Percentiles rank a stretch among this genome's conserved stretches.
Conservation (phyloP, 2,113 vertebrate species). For the Chaetops frenatus region DNA sequence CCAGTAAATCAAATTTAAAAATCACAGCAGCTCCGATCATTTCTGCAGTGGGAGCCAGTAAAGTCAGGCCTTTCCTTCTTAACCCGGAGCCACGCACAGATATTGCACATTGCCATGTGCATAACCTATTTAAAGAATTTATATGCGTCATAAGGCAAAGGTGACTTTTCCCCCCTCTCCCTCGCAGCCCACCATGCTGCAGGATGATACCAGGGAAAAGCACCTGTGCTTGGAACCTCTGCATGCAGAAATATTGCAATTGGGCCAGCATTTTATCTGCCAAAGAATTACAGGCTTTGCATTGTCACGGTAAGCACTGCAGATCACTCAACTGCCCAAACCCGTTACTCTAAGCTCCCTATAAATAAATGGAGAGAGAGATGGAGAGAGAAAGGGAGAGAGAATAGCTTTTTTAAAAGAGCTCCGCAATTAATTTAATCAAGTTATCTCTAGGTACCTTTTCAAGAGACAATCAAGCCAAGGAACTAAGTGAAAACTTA, state of each 20-base stretch:
- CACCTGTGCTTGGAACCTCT: neutral
- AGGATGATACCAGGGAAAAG: neutral
- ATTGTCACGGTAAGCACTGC: neutral
- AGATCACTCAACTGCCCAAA: slow-evolving; percentile 39
- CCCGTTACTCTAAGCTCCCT: slow-evolving; percentile 27
- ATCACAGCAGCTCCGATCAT: neutral
- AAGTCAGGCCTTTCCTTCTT: slow-evolving; percentile 32
- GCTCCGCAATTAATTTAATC: slow-evolving; percentile 50
- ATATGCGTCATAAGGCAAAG: slow-evolving; percentile 28
- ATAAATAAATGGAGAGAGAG: slow-evolving; percentile 43
- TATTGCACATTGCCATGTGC: slow-evolving; percentile 41
- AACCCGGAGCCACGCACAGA: neutral
- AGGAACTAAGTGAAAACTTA: slow-evolving; percentile 40
- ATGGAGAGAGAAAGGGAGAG: neutral
- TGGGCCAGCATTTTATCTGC: neutral
- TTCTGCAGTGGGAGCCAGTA: slow-evolving; percentile 39
- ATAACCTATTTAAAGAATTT: slow-evolving; percentile 50
- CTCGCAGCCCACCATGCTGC: neutral
- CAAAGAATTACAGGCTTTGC: neutral
- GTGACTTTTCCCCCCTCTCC: slow-evolving; percentile 23
- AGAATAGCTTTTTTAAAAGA: slow-evolving; percentile 23
- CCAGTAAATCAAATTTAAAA: neutral
- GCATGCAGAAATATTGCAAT: neutral
- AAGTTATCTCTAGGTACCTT: slow-evolving; percentile 43
- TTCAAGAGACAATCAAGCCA: slow-evolving; percentile 29